Evolutionary conservation across 2,888 invertebrate genomes (phyloP).

Genomic region (Caenorhabditis macrosperma): DNA sequence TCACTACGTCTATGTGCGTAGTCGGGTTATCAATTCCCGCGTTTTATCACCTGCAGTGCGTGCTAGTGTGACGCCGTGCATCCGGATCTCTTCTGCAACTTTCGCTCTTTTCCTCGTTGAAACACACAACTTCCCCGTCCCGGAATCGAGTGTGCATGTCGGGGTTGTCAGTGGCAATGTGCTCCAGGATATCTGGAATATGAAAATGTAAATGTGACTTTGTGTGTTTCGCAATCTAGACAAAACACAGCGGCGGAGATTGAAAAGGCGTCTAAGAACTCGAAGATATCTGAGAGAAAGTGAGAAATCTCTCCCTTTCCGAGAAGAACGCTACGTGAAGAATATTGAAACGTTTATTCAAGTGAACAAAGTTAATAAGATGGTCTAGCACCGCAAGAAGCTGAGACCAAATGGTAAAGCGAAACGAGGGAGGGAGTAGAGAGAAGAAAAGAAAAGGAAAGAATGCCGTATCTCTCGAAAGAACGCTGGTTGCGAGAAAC

Average conservation of each 20-base stretch:
- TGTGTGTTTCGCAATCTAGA: constrained; percentile 19
- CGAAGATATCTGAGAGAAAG: too few species aligned
- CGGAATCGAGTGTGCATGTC: constrained; percentile 22
- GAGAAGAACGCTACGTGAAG: too few species aligned
- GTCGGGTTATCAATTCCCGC: neutral
- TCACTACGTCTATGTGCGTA: neutral
- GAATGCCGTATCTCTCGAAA: too few species aligned
- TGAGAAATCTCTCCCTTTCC: too few species aligned
- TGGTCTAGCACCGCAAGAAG: too few species aligned
- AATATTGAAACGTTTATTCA: too few species aligned
- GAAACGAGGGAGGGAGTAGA: too few species aligned
- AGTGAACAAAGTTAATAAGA: too few species aligned
- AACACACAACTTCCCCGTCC: constrained; percentile 4
- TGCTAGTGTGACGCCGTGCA: neutral
- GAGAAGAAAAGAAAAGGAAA: too few species aligned
- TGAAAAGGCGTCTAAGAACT: neutral
- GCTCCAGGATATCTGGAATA: constrained; percentile 19
- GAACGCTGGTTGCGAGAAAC: too few species aligned
- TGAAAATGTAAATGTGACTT: constrained; percentile 20
- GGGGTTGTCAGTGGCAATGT: constrained; percentile 55
- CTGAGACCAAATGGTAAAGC: too few species aligned
- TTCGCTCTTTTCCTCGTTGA: constrained; percentile 4
- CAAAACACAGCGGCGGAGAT: neutral
- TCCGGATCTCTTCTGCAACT: constrained; percentile 25
- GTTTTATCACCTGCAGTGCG: neutral